Percentiles rank a stretch among this genome's conserved stretches.
Evolutionary conservation across 2,797 vertebrate species (phyloP).

Genomic region (Siniperca obscura): DNA sequence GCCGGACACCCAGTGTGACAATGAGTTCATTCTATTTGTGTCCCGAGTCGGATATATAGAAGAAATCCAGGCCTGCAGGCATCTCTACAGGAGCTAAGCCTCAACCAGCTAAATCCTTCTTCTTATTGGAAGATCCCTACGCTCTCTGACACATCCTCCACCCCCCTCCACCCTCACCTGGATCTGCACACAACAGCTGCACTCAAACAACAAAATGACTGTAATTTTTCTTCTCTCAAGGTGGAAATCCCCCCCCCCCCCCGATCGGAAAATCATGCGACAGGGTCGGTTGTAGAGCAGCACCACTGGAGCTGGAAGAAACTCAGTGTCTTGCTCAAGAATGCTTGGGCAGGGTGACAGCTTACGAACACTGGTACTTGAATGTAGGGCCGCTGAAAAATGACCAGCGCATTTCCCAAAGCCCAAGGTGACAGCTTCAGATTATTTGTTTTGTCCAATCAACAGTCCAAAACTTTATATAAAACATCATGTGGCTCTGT

Average conservation of each 20-base stretch:
- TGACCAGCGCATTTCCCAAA: not conserved
- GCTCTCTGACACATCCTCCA: not conserved
- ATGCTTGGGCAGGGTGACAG: not conserved
- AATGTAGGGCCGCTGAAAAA: not conserved
- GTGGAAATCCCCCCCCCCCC: not conserved
- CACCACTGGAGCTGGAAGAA: not conserved
- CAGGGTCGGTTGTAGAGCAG: not conserved
- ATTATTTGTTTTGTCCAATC: not conserved
- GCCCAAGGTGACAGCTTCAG: not conserved
- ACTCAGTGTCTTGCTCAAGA: not conserved
- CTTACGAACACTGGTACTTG: not conserved
- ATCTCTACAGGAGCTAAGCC: constrained; percentile 32
- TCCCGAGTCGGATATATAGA: constrained; percentile 17
- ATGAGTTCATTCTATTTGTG: constrained; percentile 42
- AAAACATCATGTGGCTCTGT: constrained; percentile 86
- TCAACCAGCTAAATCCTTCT: constrained; percentile 23
- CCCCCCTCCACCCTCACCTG: constrained; percentile 5
- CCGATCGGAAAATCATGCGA: not conserved
- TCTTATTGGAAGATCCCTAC: constrained; percentile 23
- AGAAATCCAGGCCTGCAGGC: constrained; percentile 58
- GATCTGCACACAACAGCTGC: constrained; percentile 19
- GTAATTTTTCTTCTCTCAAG: not conserved
- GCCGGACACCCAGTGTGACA: constrained; percentile 19
- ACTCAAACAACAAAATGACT: not conserved
- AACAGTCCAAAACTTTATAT: not conserved